Conservation (phyloP, 2,888 invertebrate species). For the Volucella inanis region DNA sequence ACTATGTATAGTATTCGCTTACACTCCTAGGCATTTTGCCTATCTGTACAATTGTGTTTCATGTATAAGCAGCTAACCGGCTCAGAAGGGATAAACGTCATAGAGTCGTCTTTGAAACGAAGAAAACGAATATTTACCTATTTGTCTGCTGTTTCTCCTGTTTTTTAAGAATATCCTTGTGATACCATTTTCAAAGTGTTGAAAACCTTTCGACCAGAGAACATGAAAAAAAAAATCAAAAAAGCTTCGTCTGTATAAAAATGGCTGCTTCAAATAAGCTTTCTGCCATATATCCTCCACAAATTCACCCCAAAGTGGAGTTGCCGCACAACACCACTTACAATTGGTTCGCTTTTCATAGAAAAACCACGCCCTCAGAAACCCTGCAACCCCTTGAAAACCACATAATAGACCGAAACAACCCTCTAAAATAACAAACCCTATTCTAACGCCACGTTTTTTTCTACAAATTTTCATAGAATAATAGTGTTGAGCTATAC, state of each 20-base stretch:
- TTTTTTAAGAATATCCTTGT: too few species aligned
- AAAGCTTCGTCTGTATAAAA: conserved; percentile 3
- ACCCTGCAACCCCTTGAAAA: conserved; percentile 40
- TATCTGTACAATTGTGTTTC: too few species aligned
- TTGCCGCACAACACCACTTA: background rate
- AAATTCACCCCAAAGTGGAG: conserved; percentile 20
- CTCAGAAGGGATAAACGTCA: too few species aligned
- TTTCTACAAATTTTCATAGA: too few species aligned
- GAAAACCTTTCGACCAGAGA: too few species aligned
- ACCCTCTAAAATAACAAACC: conserved; percentile 61
- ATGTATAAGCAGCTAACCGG: too few species aligned
- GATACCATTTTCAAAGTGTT: too few species aligned
- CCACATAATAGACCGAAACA: conserved; percentile 37
- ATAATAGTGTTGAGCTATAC: conserved; percentile 10
- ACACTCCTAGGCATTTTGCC: too few species aligned
- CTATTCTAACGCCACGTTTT: conserved; percentile 14
- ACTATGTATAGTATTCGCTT: too few species aligned
- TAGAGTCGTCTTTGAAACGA: too few species aligned
- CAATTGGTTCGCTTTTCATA: conserved; percentile 15
- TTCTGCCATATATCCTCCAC: background rate
- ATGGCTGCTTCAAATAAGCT: conserved; percentile 26
- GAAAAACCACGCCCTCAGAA: conserved; percentile 32
- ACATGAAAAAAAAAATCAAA: background rate
- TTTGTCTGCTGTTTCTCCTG: too few species aligned
- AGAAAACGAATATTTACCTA: too few species aligned